Conservation (phyloP, 2,113 vertebrate genomes). For the Cyprinodon brontotheroides region DNA sequence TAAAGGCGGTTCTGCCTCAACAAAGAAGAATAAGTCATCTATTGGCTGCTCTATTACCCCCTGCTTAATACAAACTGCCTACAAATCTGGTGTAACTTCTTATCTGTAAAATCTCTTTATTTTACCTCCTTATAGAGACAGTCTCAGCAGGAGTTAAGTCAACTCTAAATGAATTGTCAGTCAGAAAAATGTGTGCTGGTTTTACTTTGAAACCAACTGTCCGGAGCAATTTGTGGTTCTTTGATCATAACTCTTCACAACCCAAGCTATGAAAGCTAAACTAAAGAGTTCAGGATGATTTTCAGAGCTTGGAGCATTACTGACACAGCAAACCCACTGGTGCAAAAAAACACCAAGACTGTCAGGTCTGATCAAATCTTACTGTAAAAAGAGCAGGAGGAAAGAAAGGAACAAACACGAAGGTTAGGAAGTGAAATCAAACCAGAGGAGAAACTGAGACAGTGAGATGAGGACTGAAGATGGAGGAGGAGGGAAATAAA, state of each 20-base stretch:
- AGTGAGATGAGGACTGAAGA: background rate
- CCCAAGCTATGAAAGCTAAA: background rate
- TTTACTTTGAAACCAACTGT: background rate
- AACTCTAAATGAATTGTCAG: background rate
- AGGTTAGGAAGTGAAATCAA: background rate
- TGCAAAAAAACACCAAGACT: slow-evolving; percentile 34
- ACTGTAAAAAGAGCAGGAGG: background rate
- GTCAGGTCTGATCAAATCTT: slow-evolving; percentile 21
- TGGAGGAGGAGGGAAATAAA: background rate
- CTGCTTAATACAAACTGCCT: background rate
- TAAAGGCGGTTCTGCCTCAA: background rate
- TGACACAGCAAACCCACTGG: slow-evolving; percentile 9
- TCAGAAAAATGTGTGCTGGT: background rate
- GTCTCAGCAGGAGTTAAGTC: background rate
- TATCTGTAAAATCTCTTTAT: background rate
- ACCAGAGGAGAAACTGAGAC: background rate
- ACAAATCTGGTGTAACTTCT: background rate
- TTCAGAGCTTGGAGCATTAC: background rate
- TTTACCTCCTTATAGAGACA: background rate
- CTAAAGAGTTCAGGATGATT: background rate
- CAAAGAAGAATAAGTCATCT: background rate
- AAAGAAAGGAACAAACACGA: background rate
- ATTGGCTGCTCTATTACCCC: background rate
- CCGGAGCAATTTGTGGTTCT: background rate
- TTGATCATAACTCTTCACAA: slow-evolving; percentile 5